These are phyloP conservation scores for Lampris megalopsis DNA, from an alignment of 2,113 vertebrate genomes.

Conservation along the genomic window DNA sequence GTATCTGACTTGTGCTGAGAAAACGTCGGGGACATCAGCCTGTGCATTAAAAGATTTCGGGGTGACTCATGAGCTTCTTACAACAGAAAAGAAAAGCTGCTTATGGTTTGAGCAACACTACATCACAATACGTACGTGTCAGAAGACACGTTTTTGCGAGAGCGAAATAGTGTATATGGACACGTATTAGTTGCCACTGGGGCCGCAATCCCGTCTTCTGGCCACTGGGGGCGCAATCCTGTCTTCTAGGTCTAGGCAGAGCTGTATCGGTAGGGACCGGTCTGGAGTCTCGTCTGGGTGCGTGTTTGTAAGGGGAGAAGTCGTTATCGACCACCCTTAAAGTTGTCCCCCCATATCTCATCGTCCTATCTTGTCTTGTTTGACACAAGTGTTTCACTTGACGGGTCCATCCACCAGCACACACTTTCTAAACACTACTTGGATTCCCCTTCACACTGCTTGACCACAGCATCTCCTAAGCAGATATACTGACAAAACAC, in stretches of 20 bases:
- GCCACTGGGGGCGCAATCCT: too few relatives aligned
- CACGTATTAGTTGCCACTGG: too few relatives aligned
- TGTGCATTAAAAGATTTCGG: neutral
- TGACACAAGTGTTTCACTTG: slow-evolving; percentile 39
- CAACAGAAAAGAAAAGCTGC: neutral
- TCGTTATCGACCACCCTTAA: neutral
- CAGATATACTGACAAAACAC: slow-evolving; percentile 53
- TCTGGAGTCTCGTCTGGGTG: neutral
- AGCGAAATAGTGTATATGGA: too few relatives aligned
- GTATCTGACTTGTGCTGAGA: neutral
- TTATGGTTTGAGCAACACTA: neutral
- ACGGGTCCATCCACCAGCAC: slow-evolving; percentile 22
- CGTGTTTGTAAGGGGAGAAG: slow-evolving; percentile 18
- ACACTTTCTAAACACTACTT: slow-evolving; percentile 37
- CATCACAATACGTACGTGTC: too few relatives aligned
- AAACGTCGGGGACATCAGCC: neutral
- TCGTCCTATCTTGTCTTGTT: slow-evolving; percentile 39
- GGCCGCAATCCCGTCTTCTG: too few relatives aligned
- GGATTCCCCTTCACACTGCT: slow-evolving; percentile 25
- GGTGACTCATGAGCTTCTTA: neutral
- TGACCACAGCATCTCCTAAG: slow-evolving; percentile 22
- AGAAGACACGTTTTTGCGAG: too few relatives aligned
- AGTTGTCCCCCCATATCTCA: slow-evolving; percentile 9
- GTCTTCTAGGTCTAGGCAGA: too few relatives aligned
- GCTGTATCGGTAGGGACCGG: too few relatives aligned